phyloP scores from a whole-genome alignment of 2,888 invertebrate genomes.

The Pseudococcus viburni region DNA sequence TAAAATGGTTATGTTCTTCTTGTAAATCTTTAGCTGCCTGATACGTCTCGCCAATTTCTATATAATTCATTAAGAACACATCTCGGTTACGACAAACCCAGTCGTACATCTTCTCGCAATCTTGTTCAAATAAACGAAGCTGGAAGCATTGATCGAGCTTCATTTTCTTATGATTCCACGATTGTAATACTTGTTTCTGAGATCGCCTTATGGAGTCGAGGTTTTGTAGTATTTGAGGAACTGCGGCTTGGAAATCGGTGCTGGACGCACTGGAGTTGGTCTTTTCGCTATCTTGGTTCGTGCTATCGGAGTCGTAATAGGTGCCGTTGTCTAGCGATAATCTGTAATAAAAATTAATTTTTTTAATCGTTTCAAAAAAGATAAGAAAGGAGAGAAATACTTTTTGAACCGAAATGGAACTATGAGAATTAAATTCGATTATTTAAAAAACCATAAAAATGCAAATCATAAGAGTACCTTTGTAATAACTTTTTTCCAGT shows the following conservation, averaged over 20 bases:
- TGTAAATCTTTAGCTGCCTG: constrained; percentile 91
- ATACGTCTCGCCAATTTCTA: constrained; percentile 94
- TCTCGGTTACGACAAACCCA: constrained; percentile 98
- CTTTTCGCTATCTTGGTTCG: constrained; percentile 77
- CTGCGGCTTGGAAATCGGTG: constrained; percentile 77
- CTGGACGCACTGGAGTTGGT: constrained; percentile 75
- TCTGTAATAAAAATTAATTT: background rate
- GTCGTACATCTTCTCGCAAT: constrained; percentile 98
- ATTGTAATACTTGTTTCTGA: constrained; percentile 90
- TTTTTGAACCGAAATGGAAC: background rate
- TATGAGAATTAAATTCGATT: background rate
- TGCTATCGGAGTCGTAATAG: constrained; percentile 82
- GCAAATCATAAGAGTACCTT: constrained; percentile 70
- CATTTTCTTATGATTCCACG: constrained; percentile 95
- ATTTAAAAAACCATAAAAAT: constrained; percentile 19
- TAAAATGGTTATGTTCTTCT: constrained; percentile 96
- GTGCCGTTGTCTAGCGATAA: constrained; percentile 74
- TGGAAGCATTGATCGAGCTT: constrained; percentile 97
- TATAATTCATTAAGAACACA: constrained; percentile 94
- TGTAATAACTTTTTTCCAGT: constrained; percentile 82
- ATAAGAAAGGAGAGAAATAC: no score
- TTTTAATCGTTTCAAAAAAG: no score
- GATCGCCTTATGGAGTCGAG: constrained; percentile 89
- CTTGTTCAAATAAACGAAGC: constrained; percentile 94
- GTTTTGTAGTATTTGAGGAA: constrained; percentile 83